A percentile compares a stretch with the other conserved stretches of the same genome.
Conservation (phyloP, 2,113 vertebrate species). For the Sylvietta virens region DNA sequence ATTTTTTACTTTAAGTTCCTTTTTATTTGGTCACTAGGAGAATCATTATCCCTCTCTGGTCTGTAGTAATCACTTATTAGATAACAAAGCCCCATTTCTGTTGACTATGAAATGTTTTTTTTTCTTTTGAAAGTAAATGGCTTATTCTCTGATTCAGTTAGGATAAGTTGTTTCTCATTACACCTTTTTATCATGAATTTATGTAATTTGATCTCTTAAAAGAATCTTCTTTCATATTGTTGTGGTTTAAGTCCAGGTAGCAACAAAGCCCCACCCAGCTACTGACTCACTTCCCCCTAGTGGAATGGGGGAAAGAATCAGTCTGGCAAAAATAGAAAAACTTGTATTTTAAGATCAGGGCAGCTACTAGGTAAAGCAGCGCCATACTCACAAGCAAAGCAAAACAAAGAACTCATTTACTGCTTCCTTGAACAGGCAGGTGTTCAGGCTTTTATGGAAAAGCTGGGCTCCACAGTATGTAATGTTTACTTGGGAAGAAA, state of each 20-base stretch:
- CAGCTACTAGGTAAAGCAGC: background rate
- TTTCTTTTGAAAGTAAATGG: background rate
- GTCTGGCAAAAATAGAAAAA: background rate
- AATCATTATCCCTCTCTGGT: background rate
- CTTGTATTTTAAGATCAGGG: background rate
- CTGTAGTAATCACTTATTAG: background rate
- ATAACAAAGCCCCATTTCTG: background rate
- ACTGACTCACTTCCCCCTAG: rapidly evolving
- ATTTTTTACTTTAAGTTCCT: background rate
- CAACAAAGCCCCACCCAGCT: background rate
- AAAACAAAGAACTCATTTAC: background rate
- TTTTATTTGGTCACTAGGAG: background rate
- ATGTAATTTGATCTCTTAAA: background rate
- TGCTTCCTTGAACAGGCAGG: rapidly evolving
- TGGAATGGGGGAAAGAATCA: background rate
- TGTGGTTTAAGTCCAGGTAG: background rate
- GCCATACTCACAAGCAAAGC: background rate
- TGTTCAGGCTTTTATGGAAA: background rate
- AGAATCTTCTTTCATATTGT: background rate
- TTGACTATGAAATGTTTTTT: background rate
- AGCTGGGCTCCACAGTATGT: rapidly evolving
- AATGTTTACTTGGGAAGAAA: background rate
- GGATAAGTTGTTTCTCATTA: background rate
- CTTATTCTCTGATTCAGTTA: background rate
- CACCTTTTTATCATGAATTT: background rate